Evolutionary conservation across 2,888 invertebrate species (phyloP).

Genomic region (Bibio marci): DNA sequence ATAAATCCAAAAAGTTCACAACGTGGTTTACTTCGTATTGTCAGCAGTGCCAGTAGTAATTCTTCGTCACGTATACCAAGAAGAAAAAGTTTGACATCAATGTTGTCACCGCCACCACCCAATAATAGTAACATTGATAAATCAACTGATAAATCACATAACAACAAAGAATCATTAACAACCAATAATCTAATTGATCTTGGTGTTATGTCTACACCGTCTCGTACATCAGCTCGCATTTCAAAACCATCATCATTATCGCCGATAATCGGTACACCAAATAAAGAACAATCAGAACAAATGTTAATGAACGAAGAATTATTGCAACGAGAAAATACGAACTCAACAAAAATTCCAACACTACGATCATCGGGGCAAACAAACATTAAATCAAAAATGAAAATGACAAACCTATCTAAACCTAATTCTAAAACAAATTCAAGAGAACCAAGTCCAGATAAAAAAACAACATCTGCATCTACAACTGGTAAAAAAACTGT

Average conservation of each 20-base stretch:
- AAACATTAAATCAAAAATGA: neutral
- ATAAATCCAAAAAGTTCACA: constrained; percentile 26
- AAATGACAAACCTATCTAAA: constrained; percentile 12
- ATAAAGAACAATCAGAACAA: constrained; percentile 18
- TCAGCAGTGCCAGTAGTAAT: constrained; percentile 17
- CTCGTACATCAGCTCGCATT: constrained; percentile 10
- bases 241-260: constrained; percentile 25
- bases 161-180: neutral
- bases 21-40: constrained; percentile 21
- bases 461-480: neutral
- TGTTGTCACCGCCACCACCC: neutral
- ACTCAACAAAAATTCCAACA: constrained; percentile 24
- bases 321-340: constrained; percentile 8
- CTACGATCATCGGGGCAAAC: constrained; percentile 14
- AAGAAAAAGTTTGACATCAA: neutral
- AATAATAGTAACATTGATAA: neutral
- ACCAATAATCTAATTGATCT: constrained; percentile 1
- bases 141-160: neutral
- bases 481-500: constrained; percentile 1
- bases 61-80: constrained; percentile 16
- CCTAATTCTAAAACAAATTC: constrained; percentile 9
- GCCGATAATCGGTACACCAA: constrained; percentile 28
- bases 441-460: constrained; percentile 11
- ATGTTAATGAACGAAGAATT: neutral
- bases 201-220: neutral